Evolutionary conservation across 1,140 invertebrate species (phyloP).

Genomic region (Chrysoperla carnea): DNA sequence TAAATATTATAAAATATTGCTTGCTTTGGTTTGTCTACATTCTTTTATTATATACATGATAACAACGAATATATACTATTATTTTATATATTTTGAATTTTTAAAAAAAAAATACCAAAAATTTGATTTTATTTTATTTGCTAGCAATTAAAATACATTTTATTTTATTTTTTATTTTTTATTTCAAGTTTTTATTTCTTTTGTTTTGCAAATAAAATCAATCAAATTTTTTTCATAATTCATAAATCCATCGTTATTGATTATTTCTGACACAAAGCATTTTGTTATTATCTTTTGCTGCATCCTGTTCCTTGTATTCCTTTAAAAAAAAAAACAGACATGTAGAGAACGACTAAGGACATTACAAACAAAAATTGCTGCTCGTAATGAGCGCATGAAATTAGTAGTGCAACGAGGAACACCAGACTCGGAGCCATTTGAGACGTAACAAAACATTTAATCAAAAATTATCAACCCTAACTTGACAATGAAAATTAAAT

Average conservation of each 20-base stretch:
- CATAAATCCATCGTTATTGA: constrained; percentile 11
- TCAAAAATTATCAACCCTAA: neutral
- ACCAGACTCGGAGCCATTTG: constrained; percentile 54
- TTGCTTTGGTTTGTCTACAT: constrained; percentile 4
- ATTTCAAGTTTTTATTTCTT: constrained; percentile 4
- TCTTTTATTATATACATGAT: constrained; percentile 2
- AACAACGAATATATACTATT: neutral
- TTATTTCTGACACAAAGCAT: constrained; percentile 27
- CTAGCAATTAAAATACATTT: neutral
- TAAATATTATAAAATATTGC: neutral
- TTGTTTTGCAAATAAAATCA: neutral
- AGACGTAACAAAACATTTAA: constrained; percentile 30
- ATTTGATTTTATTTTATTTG: neutral
- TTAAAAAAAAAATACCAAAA: neutral
- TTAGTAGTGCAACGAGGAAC: constrained; percentile 66
- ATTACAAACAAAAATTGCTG: constrained; percentile 73
- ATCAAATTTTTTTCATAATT: constrained; percentile 10
- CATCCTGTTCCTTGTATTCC: constrained; percentile 25
- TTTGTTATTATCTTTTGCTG: constrained; percentile 45
- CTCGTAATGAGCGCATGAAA: constrained; percentile 73
- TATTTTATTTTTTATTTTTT: neutral
- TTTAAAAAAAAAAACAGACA: constrained; percentile 45
- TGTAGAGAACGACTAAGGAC: constrained; percentile 69
- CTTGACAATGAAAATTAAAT: constrained; percentile 5
- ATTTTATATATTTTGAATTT: neutral